Evolutionary conservation across 2,888 invertebrate species (phyloP), one percentile per base, ranked within the genome.

Genomic region (Seira musarum): DNA sequence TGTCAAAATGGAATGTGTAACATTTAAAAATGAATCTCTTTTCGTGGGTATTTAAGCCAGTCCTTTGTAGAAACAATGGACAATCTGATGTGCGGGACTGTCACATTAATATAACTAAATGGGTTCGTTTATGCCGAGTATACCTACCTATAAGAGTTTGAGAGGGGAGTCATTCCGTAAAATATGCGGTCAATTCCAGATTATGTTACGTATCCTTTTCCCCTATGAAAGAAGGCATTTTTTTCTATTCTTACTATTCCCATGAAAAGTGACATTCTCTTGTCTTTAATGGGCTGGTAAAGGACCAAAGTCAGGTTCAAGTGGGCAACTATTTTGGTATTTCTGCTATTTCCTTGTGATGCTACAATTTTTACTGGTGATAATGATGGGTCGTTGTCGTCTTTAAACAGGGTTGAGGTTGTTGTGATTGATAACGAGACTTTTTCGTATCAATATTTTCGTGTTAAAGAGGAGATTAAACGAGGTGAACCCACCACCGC

Each of bases 1-100:
- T 80, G 80, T 80, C 80, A 74, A 74, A 68, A 74, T 70, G 80
- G 80, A 80, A 80, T 80, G 74, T 64, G 73, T 63, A 40, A 49
- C 46, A 40, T 79, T 79, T 24, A 22, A 57, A 57, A 57, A 57
- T n/a, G n/a, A n/a, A 57, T 57, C 57, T 10, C 57, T 10, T n/a
- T 57, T 57, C 17, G 8, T 57, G n/a, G 57, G 57, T 57, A 57
- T 57, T 57, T 57, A 17, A 57, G 57, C 17, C 10, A 57, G 57
- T 5, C 8, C 15, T 57, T 57, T 57, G 57, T 57, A 57, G 57
- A 57, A 57, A 57, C 57, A 57, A 57, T 57, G 57, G 57, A 57
- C 17, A 57, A 57, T 57, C 57, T 57, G 57, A 57, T 57, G 57
- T 57, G 57, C 57, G 57, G 57, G 57, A 57, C 57, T 57, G 57